A percentile compares a stretch with the other conserved stretches of the same genome.
Conservation (phyloP, 2,113 vertebrate genomes). For the Phrynosoma blainvillii region DNA sequence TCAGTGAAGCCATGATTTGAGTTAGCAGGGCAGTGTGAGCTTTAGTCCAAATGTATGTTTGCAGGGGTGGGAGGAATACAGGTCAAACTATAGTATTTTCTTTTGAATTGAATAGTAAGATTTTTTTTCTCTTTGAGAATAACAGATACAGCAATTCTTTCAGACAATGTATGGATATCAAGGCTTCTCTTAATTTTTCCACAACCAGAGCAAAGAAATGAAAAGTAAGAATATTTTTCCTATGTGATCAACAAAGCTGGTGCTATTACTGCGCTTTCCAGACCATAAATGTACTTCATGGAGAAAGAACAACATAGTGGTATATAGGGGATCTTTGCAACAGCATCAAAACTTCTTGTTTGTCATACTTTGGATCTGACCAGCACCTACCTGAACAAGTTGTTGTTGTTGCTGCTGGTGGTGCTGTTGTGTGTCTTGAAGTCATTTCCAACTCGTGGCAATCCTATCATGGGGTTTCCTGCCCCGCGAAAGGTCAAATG, state of each 20-base stretch:
- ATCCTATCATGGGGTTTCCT: neutral
- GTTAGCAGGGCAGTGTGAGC: too few species aligned
- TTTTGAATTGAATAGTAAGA: too few species aligned
- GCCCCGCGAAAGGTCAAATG: neutral
- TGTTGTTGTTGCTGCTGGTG: neutral
- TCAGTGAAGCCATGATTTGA: too few species aligned
- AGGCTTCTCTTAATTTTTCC: constrained; percentile 12
- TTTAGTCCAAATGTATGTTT: too few species aligned
- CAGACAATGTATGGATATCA: neutral
- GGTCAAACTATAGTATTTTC: too few species aligned
- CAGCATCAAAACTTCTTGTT: neutral
- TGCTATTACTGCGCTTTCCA: constrained; percentile 41
- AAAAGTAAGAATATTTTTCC: constrained; percentile 6
- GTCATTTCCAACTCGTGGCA: too few species aligned
- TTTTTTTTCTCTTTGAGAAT: too few species aligned
- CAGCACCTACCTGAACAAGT: constrained; percentile 1
- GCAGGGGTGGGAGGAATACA: too few species aligned
- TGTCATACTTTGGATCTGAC: neutral
- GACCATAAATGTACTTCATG: constrained; percentile 29
- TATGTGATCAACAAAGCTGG: constrained; percentile 23
- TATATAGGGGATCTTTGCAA: neutral
- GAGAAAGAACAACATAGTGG: constrained; percentile 4
- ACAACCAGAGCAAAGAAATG: neutral
- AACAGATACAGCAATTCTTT: constrained; percentile 25
- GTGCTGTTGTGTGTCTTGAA: too few species aligned